These are phyloP conservation scores for Leptopilina syphax DNA, from an alignment of 2,888 invertebrate genomes.

Conservation along the genomic window DNA sequence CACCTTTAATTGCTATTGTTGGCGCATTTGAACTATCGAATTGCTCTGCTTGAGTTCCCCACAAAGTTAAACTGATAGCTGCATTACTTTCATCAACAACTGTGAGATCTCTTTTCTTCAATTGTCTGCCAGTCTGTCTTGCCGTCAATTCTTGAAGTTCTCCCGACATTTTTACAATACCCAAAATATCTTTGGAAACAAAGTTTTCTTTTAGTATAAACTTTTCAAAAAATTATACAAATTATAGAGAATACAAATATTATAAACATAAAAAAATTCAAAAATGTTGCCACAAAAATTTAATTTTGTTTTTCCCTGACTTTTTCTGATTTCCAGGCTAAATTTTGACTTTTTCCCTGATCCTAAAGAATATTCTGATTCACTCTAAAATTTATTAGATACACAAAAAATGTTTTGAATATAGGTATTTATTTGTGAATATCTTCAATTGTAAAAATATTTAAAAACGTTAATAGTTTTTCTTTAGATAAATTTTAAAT, in stretches of 20 bases:
- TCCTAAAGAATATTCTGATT: no score
- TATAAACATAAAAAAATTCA: no score
- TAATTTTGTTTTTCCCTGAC: no score
- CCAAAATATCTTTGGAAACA: constrained; percentile 87
- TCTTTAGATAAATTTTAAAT: no score
- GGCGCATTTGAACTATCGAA: constrained; percentile 89
- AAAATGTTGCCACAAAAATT: no score
- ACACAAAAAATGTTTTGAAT: no score
- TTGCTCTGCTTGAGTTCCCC: constrained; percentile 93
- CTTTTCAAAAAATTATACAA: background rate
- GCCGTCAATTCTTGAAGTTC: constrained; percentile 87
- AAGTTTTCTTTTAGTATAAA: background rate
- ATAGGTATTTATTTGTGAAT: no score
- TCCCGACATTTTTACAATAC: constrained; percentile 86
- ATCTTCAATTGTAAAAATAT: no score
- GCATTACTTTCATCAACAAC: constrained; percentile 91
- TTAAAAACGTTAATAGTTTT: no score
- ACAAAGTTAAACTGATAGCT: constrained; percentile 88
- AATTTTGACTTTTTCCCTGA: no score
- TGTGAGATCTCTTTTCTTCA: constrained; percentile 92
- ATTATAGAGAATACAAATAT: background rate
- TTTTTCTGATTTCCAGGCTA: no score
- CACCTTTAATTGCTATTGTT: constrained; percentile 91
- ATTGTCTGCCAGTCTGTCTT: constrained; percentile 86
- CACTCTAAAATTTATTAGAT: no score